phyloP scores from a whole-genome alignment of 1,140 invertebrate species.

The Pollicipes pollicipes region DNA sequence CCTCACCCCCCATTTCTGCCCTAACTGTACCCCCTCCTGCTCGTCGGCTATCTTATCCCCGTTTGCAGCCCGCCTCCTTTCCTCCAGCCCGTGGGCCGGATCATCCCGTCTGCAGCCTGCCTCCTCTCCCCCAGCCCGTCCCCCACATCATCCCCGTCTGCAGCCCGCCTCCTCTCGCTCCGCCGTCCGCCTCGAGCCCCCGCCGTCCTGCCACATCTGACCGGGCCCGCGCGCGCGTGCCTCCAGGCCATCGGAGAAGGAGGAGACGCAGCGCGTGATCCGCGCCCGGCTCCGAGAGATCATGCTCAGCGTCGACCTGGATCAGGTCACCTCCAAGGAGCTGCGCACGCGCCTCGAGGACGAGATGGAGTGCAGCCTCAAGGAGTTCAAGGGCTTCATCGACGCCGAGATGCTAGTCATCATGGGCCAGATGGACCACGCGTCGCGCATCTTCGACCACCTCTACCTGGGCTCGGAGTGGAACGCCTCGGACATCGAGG shows the following conservation, averaged over 20 bases:
- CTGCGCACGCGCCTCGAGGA: conserved; percentile 75
- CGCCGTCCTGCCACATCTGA: too few relatives aligned
- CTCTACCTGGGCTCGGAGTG: conserved; percentile 97
- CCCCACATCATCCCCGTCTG: too few relatives aligned
- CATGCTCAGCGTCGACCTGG: conserved; percentile 91
- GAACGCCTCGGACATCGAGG: conserved; percentile 96
- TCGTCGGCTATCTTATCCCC: too few relatives aligned
- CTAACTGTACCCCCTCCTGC: too few relatives aligned
- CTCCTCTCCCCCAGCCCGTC: too few relatives aligned
- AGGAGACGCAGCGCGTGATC: conserved; percentile 71
- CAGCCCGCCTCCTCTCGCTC: too few relatives aligned
- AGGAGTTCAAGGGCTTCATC: conserved; percentile 82
- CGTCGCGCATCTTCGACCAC: conserved; percentile 90
- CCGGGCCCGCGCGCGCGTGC: too few relatives aligned
- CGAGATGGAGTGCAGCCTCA: conserved; percentile 45
- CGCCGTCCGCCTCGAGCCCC: too few relatives aligned
- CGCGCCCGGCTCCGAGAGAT: conserved; percentile 78
- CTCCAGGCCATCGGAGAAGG: conserved; percentile 54
- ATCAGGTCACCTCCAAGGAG: conserved; percentile 92
- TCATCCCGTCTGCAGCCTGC: too few relatives aligned
- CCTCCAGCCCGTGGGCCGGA: too few relatives aligned
- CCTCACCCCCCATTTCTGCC: too few relatives aligned
- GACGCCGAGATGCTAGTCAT: conserved; percentile 93
- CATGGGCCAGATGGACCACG: conserved; percentile 92
- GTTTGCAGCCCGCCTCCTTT: too few relatives aligned